These are phyloP conservation scores for Hylyphantes graminicola DNA, from an alignment of 1,140 invertebrate species.

Conservation along the genomic window DNA sequence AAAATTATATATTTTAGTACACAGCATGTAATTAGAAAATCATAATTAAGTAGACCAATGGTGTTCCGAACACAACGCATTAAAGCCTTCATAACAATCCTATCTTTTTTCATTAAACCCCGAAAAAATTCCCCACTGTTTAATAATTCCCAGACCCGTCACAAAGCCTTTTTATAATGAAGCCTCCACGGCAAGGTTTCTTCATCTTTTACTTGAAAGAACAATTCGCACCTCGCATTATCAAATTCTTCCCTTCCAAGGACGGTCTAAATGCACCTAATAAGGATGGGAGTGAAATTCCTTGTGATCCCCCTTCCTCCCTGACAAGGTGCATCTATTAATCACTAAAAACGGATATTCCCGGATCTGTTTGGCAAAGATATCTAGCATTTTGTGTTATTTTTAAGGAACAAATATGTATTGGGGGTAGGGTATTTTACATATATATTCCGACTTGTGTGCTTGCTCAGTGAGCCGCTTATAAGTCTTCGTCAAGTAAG, in stretches of 20 bases:
- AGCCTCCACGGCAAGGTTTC: slow-evolving; percentile 23
- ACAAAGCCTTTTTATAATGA: slow-evolving; percentile 38
- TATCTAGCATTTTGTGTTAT: no score
- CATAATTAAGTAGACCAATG: no score
- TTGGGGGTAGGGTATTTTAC: no score
- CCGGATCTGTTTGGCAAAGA: neutral
- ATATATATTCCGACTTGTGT: no score
- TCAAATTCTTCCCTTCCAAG: slow-evolving; percentile 23
- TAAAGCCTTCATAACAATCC: no score
- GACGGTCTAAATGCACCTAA: slow-evolving; percentile 38
- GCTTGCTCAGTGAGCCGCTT: no score
- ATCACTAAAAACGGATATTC: slow-evolving; percentile 46
- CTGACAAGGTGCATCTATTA: slow-evolving; percentile 37
- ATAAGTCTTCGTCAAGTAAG: no score
- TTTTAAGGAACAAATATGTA: no score
- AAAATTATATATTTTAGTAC: no score
- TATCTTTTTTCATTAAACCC: no score
- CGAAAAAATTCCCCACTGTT: neutral
- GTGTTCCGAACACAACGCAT: no score
- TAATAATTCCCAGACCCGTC: slow-evolving; percentile 20
- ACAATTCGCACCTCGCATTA: slow-evolving; percentile 29
- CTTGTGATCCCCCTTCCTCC: slow-evolving; percentile 33
- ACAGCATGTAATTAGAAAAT: no score
- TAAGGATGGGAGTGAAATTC: slow-evolving; percentile 43
- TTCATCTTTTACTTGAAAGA: neutral